These are phyloP conservation scores for Caenorhabditis imperialis DNA, from an alignment of 2,888 invertebrate species.

Conservation along the genomic window DNA sequence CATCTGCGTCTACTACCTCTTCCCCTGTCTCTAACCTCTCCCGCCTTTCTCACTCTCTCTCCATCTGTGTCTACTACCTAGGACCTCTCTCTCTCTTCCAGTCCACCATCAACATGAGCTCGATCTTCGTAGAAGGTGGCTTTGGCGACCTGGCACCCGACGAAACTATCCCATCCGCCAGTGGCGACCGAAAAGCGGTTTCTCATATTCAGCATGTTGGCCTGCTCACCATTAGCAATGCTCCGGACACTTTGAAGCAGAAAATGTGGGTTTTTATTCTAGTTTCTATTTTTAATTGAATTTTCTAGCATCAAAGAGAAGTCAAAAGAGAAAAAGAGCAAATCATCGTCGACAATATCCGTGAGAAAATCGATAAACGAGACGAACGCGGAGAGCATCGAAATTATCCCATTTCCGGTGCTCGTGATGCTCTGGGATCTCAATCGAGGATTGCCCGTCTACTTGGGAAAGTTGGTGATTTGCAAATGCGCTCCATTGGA, in stretches of 20 bases:
- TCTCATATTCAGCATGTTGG: conserved; percentile 40
- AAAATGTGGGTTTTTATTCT: background rate
- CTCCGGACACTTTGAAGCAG: background rate
- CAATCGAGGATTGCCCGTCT: conserved; percentile 27
- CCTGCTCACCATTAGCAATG: conserved; percentile 24
- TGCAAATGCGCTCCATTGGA: no score
- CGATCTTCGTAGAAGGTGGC: conserved; percentile 38
- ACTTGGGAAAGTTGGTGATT: conserved; percentile 38
- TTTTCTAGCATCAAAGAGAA: background rate
- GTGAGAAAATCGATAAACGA: background rate
- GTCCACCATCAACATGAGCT: conserved; percentile 22
- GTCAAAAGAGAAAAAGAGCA: background rate
- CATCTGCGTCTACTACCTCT: no score
- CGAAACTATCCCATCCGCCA: conserved; percentile 33
- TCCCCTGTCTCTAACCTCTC: no score
- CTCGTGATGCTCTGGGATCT: conserved; percentile 38
- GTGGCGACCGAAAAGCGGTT: conserved; percentile 28
- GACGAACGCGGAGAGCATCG: background rate
- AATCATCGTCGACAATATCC: background rate
- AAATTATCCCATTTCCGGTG: conserved; percentile 26
- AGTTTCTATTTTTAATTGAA: background rate
- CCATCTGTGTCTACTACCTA: no score
- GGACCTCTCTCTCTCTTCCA: no score
- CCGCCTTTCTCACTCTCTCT: no score
- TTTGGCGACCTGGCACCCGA: conserved; percentile 42